Evolutionary conservation across 2,797 vertebrate species (phyloP), one percentile per base, ranked within the genome.

Genomic region (Coilia nasus): DNA sequence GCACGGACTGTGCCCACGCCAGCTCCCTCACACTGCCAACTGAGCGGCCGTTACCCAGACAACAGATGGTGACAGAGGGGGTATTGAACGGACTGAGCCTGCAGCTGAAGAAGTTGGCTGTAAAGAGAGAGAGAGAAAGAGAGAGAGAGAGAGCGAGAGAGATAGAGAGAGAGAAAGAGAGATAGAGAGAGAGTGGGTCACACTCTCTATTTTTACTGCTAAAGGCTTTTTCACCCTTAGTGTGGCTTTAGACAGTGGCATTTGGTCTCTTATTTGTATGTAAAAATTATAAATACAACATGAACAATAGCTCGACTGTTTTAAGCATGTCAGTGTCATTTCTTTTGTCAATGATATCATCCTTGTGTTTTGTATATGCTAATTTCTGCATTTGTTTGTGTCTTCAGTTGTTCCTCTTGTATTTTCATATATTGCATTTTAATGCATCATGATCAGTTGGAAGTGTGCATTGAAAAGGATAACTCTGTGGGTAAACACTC

Each of bases 401-500:
- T 19, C 10, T 78, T 56, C 31, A 67, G 44, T 44, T 82, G 75
- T 21, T 57, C 56, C 35, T 28, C 82, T 83, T 86, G 60, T 83
- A 87, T 87, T 88, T 88, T 87, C 60, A 84, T 75, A 84, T 86
- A 88, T 84, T 86, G 84, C 28, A 59, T 81, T 82, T 35, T 23
- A 23, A 41, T 83, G 60, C 56, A 64, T 31, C 35, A 50, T 81
- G 85, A 57, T 82, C 75, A 44, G 35, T 21, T 44, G 71, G 35
- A 78, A n/a, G 86, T 56, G 28, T 60, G 78, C 86, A 87, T 90
- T 86, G 87, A 89, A 85, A 89, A 82, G 46, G 5, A 6, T 80
- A 23, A 54, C 78, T 9, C 60, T 82, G 60, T 19, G 28, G 35
- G 71, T 78, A 87, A 89, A 86, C 86, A 83, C 84, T 41, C 71